Percentiles rank a stretch among this genome's conserved stretches.
Conservation (phyloP, 1,140 invertebrate species). For the Chironomus striatipennis region DNA sequence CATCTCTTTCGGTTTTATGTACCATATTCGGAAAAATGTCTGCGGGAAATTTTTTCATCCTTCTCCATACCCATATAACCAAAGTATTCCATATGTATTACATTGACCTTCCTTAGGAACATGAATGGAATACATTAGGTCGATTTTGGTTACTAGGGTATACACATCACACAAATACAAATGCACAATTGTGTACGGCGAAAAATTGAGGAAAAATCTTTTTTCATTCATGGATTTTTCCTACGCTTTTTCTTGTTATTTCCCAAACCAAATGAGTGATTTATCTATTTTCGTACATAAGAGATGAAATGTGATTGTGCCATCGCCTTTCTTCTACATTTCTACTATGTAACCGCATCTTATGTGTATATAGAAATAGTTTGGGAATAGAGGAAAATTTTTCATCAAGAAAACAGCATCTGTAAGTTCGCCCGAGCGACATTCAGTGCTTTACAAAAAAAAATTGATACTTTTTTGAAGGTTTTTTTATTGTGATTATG, state of each 20-base stretch:
- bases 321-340: too few species aligned
- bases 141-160: too few species aligned
- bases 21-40: conserved; percentile 1
- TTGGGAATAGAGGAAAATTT: too few species aligned
- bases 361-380: neutral
- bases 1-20: neutral
- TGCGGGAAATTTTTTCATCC: neutral
- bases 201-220: neutral
- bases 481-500: too few species aligned
- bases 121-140: too few species aligned
- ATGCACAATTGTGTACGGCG: neutral
- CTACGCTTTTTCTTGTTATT: neutral
- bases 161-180: neutral
- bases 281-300: conserved; percentile 10
- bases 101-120: too few species aligned
- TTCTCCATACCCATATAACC: too few species aligned
- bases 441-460: too few species aligned
- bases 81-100: too few species aligned
- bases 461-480: too few species aligned
- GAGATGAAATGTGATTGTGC: neutral
- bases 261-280: conserved; percentile 7
- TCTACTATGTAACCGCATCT: neutral
- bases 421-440: too few species aligned
- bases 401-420: too few species aligned
- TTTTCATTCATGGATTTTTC: conserved; percentile 14